These are phyloP conservation scores for Tursiops truncatus DNA, from an alignment of 2,113 vertebrate genomes.

Conservation along the genomic window DNA sequence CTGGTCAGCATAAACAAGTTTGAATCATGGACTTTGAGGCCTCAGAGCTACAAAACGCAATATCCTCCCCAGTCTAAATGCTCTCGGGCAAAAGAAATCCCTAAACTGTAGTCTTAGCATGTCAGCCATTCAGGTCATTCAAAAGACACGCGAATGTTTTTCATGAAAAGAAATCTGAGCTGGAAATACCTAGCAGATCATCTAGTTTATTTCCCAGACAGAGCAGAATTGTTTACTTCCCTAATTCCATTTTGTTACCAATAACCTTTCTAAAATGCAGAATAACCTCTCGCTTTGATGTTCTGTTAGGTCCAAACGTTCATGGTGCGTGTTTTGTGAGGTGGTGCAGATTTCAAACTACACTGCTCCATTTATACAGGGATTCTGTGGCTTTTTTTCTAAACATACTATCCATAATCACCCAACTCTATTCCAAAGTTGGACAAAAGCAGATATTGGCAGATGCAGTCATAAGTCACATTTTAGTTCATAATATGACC, in stretches of 20 bases:
- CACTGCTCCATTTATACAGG: background rate
- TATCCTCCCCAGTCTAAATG: background rate
- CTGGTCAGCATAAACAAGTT: background rate
- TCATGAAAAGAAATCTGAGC: conserved; percentile 41
- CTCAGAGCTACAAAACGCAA: background rate
- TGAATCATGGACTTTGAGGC: background rate
- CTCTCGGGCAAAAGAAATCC: background rate
- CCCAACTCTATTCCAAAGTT: conserved; percentile 23
- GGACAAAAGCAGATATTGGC: conserved; percentile 32
- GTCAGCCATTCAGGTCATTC: background rate
- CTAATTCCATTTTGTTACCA: background rate
- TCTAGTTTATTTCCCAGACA: background rate
- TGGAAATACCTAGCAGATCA: background rate
- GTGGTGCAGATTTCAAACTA: background rate
- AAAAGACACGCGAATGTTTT: conserved; percentile 52
- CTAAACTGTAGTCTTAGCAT: background rate
- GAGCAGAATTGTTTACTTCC: conserved; percentile 2
- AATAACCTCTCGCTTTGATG: conserved; percentile 24
- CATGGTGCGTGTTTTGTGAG: background rate
- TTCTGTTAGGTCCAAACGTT: background rate
- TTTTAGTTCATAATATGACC: background rate
- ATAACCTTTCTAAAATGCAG: conserved; percentile 9
- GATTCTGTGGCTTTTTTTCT: background rate
- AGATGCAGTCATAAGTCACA: background rate
- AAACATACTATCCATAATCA: background rate